These are phyloP conservation scores for Melieria omissa DNA, from an alignment of 2,888 invertebrate genomes.

Conservation along the genomic window DNA sequence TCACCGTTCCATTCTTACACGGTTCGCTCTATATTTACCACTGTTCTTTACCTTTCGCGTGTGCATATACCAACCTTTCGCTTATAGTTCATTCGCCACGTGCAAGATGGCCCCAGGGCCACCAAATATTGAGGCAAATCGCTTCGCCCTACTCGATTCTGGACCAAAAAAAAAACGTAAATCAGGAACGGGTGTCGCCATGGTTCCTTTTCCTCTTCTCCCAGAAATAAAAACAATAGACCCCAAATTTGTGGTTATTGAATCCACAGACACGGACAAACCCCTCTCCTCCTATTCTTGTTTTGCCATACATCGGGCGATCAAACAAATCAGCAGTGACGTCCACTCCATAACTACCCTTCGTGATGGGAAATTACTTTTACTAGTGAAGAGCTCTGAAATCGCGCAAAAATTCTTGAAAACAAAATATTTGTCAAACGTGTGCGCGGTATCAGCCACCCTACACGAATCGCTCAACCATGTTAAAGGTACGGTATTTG, in stretches of 20 bases:
- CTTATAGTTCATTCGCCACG: neutral
- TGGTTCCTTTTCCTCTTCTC: neutral
- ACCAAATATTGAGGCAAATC: slow-evolving; percentile 5
- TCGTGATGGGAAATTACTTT: neutral
- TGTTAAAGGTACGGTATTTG: slow-evolving; percentile 4
- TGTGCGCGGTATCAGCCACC: neutral
- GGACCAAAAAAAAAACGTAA: slow-evolving; percentile 6
- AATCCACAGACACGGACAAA: neutral
- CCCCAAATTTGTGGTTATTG: neutral
- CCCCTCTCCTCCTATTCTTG: neutral
- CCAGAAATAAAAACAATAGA: neutral
- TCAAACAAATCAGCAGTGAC: neutral
- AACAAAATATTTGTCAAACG: slow-evolving; percentile 5
- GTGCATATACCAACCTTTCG: neutral
- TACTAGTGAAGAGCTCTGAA: neutral
- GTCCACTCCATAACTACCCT: neutral
- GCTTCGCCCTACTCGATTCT: neutral
- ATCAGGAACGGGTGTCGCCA: neutral
- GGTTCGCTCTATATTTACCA: too few relatives aligned
- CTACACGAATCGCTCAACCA: slow-evolving; percentile 13
- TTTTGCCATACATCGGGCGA: neutral
- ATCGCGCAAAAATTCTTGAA: neutral
- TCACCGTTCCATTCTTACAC: too few relatives aligned
- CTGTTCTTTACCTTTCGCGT: neutral
- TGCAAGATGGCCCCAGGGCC: neutral